Conservation (phyloP, 1,140 invertebrate species). For the Onthophagus taurus region DNA sequence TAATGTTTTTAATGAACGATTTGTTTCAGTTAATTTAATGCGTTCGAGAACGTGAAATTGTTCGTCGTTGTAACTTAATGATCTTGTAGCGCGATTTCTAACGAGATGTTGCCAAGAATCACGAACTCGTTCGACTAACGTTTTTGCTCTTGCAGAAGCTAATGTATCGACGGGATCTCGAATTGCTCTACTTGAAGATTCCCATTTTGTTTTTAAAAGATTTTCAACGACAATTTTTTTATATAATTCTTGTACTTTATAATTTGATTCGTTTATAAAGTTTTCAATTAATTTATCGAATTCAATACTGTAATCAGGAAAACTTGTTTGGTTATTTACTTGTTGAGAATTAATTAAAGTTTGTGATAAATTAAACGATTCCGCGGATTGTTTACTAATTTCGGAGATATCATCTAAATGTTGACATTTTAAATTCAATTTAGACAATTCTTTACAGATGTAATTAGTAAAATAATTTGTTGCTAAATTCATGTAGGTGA, state of each 20-base stretch:
- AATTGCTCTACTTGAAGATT: constrained; percentile 53
- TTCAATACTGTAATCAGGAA: constrained; percentile 14
- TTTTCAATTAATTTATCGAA: constrained; percentile 19
- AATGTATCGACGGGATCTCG: constrained; percentile 55
- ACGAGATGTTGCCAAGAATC: constrained; percentile 66
- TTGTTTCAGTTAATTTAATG: constrained; percentile 61
- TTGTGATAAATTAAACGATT: constrained; percentile 14
- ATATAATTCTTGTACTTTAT: constrained; percentile 45
- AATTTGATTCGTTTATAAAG: constrained; percentile 20
- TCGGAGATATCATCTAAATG: constrained; percentile 42
- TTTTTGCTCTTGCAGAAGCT: constrained; percentile 58
- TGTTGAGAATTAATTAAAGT: not conserved
- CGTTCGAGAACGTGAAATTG: constrained; percentile 88
- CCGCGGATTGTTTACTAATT: constrained; percentile 38
- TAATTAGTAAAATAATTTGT: constrained; percentile 55
- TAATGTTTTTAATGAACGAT: constrained; percentile 53
- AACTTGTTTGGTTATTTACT: constrained; percentile 2
- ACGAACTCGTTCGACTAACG: constrained; percentile 66
- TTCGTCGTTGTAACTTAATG: constrained; percentile 83
- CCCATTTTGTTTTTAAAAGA: constrained; percentile 60
- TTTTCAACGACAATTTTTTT: constrained; percentile 46
- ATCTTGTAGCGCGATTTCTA: constrained; percentile 73
- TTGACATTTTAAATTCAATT: constrained; percentile 42
- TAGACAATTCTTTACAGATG: constrained; percentile 44
- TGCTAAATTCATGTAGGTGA: constrained; percentile 55